Evolutionary conservation across 2,797 vertebrate genomes (phyloP).

Genomic region (Toxotes lorentzi): DNA sequence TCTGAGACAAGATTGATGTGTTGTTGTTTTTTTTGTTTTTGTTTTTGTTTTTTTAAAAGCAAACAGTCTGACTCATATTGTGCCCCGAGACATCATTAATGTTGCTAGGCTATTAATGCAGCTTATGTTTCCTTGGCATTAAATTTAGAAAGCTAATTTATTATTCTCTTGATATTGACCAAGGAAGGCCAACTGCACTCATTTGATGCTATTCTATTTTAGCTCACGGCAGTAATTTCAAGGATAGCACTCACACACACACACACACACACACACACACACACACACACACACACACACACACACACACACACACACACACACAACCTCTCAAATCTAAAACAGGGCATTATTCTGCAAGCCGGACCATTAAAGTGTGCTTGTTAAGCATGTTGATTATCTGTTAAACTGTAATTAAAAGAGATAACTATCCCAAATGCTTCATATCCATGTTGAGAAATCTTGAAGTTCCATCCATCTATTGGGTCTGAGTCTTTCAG

Average conservation of each 20-base stretch:
- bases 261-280: no score
- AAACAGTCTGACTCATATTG: constrained; percentile 68
- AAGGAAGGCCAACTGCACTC: constrained; percentile 51
- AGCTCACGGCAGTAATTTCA: constrained; percentile 46
- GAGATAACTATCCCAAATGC: not conserved
- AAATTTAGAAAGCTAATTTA: constrained; percentile 67
- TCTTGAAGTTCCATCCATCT: not conserved
- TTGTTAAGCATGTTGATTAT: not conserved
- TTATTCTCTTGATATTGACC: constrained; percentile 75
- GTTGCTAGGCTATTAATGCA: constrained; percentile 55
- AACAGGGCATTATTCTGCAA: not conserved
- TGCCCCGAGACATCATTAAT: constrained; percentile 75
- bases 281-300: no score
- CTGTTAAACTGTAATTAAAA: not conserved
- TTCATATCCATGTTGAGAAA: not conserved
- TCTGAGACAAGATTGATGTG: constrained; percentile 47
- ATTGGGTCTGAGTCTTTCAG: no score
- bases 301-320: not conserved
- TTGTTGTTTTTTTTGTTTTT: no score
- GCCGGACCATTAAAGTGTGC: not conserved
- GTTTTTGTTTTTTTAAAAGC: not conserved
- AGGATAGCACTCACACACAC: not conserved
- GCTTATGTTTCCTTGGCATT: constrained; percentile 60
- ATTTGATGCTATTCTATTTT: constrained; percentile 49
- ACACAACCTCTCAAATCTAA: not conserved